Base-by-base conservation (phyloP, 2,797 vertebrate species). In the Champsocephalus gunnari region DNA sequence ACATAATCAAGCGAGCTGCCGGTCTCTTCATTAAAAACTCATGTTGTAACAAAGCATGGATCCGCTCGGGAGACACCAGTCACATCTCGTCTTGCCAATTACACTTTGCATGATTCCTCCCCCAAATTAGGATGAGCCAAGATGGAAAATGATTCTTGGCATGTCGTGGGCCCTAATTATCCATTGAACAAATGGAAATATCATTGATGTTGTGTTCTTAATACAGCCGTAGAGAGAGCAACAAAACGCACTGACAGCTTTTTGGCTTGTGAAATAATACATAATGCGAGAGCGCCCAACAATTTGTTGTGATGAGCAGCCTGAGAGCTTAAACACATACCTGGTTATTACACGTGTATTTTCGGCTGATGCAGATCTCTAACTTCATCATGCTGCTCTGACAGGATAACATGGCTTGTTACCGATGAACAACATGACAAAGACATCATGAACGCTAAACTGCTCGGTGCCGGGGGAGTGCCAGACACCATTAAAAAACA, bases 81-180 rank as follows among this genome's bases (percentile, higher is more conserved):
- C 93, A 94, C 92, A 91, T 93, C 89, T 92, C 85, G 83, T 90
- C 90, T 88, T 91, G 92, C 93, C 95, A 95, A 95, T 95, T 95
- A 95, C 90, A 94, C 92, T 94, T 94, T 93, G 92, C 91, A 93
- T 93, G 91, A 94, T 94, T 94, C 94, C 94, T 94, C 94, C 93
- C 91, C 91, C 89, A 93, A 95, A 95, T 94, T 93, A 93, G 88
- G 91, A 93, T 90, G 92, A 94, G 92, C 92, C 90, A 94, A 92
- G 92, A 92, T 89, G 89, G 92, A 94, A 95, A 95, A 94, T 89
- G 87, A 90, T 95, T 95, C 93, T 91, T 95, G 95, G 95, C 95
- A 95, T 93, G 93, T 94, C 81, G 89, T 89, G 88, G 92, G 88
- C 89, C 90, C 93, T 95, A 95, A 94, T 95, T 95, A 95, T 93